phyloP scores from a whole-genome alignment of 2,797 vertebrate genomes.

The Scolopax rusticola region DNA sequence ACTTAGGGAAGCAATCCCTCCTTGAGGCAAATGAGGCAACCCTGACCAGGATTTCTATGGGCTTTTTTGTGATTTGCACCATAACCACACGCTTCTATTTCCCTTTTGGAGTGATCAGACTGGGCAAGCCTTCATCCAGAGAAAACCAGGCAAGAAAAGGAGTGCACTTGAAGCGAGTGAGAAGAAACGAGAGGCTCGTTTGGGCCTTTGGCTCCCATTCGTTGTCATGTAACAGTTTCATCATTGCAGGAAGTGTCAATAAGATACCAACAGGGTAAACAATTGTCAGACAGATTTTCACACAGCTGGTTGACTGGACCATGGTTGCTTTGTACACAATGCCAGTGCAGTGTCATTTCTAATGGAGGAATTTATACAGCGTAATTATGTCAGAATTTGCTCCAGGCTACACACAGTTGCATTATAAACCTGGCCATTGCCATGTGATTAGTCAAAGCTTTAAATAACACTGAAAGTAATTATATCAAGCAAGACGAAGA shows the following conservation, averaged over 20 bases:
- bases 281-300: constrained; percentile 76
- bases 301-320: constrained; percentile 68
- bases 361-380: constrained; percentile 71
- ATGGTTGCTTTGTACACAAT: constrained; percentile 65
- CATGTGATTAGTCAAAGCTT: constrained; percentile 72
- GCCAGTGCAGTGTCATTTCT: constrained; percentile 70
- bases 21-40: background rate
- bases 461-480: constrained; percentile 71
- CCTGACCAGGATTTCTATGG: background rate
- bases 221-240: constrained; percentile 55
- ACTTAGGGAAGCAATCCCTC: background rate
- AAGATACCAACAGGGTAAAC: constrained; percentile 72
- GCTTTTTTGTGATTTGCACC: constrained; percentile 12
- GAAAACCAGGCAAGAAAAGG: background rate
- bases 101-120: background rate
- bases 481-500: constrained; percentile 58
- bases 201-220: constrained; percentile 6
- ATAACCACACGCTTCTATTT: background rate
- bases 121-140: background rate
- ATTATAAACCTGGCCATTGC: constrained; percentile 73
- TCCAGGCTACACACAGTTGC: constrained; percentile 68
- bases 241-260: constrained; percentile 61
- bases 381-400: constrained; percentile 72
- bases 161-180: background rate
- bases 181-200: background rate